These are phyloP conservation scores for Gastrophysa polygoni DNA, from an alignment of 2,888 invertebrate genomes.

Conservation along the genomic window DNA sequence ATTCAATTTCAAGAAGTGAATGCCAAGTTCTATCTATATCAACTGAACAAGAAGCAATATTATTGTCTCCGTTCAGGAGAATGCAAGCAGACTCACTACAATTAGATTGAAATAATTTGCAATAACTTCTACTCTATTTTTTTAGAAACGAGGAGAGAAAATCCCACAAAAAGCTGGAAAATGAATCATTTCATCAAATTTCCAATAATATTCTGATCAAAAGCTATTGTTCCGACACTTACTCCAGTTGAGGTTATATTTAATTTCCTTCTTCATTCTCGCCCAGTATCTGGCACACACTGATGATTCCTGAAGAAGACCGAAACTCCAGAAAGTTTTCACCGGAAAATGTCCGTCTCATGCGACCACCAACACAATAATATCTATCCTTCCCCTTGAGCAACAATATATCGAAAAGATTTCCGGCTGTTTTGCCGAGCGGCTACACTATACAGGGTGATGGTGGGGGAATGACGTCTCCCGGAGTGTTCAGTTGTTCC, in stretches of 20 bases:
- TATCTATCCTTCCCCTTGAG: background rate
- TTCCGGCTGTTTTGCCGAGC: background rate
- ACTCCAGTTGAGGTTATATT: background rate
- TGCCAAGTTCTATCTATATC: no score
- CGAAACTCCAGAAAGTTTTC: background rate
- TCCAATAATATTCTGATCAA: background rate
- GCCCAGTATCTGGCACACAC: background rate
- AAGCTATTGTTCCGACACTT: background rate
- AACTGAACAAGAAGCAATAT: no score
- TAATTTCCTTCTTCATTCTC: background rate
- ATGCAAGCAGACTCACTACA: no score
- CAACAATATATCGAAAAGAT: background rate
- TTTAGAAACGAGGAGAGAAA: no score
- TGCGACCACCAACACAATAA: background rate
- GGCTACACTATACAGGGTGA: background rate
- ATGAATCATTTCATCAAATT: no score
- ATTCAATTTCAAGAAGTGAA: no score
- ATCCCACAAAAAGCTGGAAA: no score
- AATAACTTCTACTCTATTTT: no score
- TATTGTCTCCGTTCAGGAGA: no score
- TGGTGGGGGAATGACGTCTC: background rate
- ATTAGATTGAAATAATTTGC: no score
- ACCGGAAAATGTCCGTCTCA: background rate
- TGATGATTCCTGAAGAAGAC: background rate
- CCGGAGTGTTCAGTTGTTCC: background rate